Conservation (phyloP, 2,797 vertebrate species). For the Gorsachius magnificus region DNA sequence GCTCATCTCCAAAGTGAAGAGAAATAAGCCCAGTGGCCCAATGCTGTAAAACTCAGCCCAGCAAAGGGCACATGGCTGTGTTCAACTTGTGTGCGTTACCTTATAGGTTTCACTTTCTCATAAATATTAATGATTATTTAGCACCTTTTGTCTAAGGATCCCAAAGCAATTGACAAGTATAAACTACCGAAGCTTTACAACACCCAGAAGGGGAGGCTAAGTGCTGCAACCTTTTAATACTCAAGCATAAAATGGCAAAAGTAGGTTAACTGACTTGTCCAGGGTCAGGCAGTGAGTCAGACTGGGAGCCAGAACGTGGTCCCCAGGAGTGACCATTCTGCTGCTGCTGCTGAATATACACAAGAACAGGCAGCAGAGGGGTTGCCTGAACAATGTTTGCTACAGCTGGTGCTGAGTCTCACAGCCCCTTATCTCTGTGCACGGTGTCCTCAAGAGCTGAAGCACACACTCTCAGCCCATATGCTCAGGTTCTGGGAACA, state of each 20-base stretch:
- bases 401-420: not conserved
- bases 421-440: not conserved
- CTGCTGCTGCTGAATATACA: not conserved
- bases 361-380: not conserved
- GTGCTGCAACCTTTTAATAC: not conserved
- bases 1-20: not conserved
- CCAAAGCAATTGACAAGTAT: not conserved
- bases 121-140: not conserved
- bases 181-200: not conserved
- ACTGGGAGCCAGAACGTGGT: not conserved
- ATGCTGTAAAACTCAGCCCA: not conserved
- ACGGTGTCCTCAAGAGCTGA: not conserved
- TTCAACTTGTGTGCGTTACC: not conserved
- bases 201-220: not conserved
- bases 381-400: not conserved
- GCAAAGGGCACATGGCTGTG: not conserved
- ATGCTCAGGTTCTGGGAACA: not conserved
- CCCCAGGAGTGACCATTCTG: not conserved
- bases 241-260: not conserved
- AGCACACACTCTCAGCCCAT: not conserved
- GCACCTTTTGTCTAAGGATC: not conserved
- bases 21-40: not conserved
- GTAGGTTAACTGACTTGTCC: not conserved
- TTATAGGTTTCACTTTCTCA: not conserved
- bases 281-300: not conserved